Base-by-base conservation (phyloP, 37 sponge, comb jelly and placozoan species). In the Bolinopsis microptera region DNA sequence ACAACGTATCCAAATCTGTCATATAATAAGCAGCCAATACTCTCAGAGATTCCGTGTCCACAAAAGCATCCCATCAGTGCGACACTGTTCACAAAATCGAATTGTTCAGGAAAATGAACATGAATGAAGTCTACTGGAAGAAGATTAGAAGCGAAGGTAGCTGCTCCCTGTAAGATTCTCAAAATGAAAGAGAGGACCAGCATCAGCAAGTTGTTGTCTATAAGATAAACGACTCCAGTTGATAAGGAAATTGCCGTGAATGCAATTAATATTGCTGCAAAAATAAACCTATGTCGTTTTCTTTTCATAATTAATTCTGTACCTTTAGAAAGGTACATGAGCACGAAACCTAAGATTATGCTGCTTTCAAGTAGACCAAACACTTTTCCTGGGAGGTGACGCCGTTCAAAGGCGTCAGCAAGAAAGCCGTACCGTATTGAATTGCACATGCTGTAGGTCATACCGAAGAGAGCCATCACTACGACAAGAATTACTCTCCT, bases 291-390 rank as follows among this genome's bases (percentile, higher is more conserved):
- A 48, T 18, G 61, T 5, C 13, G 5, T 5, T 48, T 48, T 48
- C 5, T 48, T n/a, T 72, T 72, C 75, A 72, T 72, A n/a, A n/a
- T 28, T n/a, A 72, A 23, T n/a, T 72, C 75, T 24, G 75, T 72
- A 8, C 5, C 31, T 24, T n/a, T 2, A 21, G 26, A 23, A 8
- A 72, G 26, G 75, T 30, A 72, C 31, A 72, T 28, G 31, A 72
- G n/a, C 5, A n/a, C 13, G 75, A 30, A 72, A 24, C 75, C 75
- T 3, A 72, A 3, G 18, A 72, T 23, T n/a, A 72, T 24, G 75
- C 31, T 30, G 5, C n/a, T n/a, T 72, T 72, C 75, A 3, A 72
- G 26, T 8, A n/a, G 3, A 8, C 75, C 75, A 21, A 23, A 72
- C 26, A 5, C 3, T 2, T n/a, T n/a, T 3, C 75, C 75, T 30